Conservation (phyloP, 2,888 invertebrate genomes). For the Cryptocheilus praepositus region DNA sequence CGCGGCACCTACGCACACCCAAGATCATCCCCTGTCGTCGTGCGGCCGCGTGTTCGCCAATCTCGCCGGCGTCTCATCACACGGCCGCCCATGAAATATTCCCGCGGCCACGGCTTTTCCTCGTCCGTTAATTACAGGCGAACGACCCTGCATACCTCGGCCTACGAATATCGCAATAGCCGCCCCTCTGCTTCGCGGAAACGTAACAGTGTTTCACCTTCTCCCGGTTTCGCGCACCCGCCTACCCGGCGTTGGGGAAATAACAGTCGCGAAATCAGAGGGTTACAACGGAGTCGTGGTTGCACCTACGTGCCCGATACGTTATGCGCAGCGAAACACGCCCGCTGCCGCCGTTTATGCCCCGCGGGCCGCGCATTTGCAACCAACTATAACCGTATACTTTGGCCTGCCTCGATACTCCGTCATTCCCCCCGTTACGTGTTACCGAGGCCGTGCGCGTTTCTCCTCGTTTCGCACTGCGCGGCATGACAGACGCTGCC, state of each 20-base stretch:
- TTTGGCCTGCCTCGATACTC: constrained; percentile 25
- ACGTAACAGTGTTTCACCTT: too few relatives aligned
- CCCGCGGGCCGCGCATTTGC: constrained; percentile 24
- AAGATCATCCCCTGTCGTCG: too few relatives aligned
- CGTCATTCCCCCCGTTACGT: constrained; percentile 19
- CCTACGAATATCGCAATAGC: too few relatives aligned
- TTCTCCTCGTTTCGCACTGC: not conserved
- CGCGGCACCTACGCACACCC: too few relatives aligned
- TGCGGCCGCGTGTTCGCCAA: too few relatives aligned
- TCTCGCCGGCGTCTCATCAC: too few relatives aligned
- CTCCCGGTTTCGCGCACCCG: not conserved
- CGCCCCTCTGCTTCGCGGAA: too few relatives aligned
- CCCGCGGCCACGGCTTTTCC: too few relatives aligned
- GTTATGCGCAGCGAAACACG: constrained; percentile 10
- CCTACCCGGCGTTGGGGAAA: constrained; percentile 1
- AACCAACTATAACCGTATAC: constrained; percentile 28
- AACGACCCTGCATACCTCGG: not conserved
- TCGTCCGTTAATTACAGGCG: constrained; percentile 17
- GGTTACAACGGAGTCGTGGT: not conserved
- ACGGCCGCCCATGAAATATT: not conserved
- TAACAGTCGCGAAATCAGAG: constrained; percentile 8
- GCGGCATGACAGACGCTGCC: too few relatives aligned
- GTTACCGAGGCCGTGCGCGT: not conserved
- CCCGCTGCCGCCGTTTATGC: constrained; percentile 16
- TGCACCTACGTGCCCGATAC: too few relatives aligned